phyloP scores from a whole-genome alignment of 2,888 invertebrate genomes.

The Cosmorhoe ocellata region DNA sequence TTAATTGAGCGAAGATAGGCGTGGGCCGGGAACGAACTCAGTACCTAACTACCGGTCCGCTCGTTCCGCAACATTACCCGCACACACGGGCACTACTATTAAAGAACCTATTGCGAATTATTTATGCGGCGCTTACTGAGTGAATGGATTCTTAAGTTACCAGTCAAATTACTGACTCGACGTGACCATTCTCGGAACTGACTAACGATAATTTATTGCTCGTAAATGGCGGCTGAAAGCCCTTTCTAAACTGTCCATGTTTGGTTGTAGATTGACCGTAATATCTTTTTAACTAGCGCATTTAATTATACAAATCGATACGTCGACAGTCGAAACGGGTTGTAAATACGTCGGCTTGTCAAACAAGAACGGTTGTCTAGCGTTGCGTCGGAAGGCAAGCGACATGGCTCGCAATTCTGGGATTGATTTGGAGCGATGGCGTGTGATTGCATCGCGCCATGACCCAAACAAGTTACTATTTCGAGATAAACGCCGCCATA shows the following conservation, averaged over 20 bases:
- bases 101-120: conserved; percentile 54
- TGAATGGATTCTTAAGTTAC: conserved; percentile 50
- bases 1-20: conserved; percentile 59
- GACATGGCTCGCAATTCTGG: conserved; percentile 50
- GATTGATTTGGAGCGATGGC: conserved; percentile 70
- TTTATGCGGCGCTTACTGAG: conserved; percentile 58
- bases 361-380: conserved; percentile 24
- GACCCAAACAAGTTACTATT: conserved; percentile 80
- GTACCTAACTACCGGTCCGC: conserved; percentile 39
- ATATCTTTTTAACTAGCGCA: conserved; percentile 41
- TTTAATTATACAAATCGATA: conserved; percentile 38
- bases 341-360: conserved; percentile 16
- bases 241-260: conserved; percentile 45
- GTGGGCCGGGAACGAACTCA: conserved; percentile 50
- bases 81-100: conserved; percentile 44
- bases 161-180: conserved; percentile 44
- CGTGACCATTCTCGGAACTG: conserved; percentile 44
- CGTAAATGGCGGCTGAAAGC: conserved; percentile 35
- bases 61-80: conserved; percentile 59
- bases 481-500: conserved; percentile 79
- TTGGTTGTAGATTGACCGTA: conserved; percentile 35
- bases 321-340: conserved; percentile 32
- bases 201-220: conserved; percentile 38
- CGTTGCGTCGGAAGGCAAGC: conserved; percentile 32
- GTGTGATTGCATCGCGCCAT: conserved; percentile 70